phyloP scores from a whole-genome alignment of 2,797 vertebrate genomes.

The Podargus strigoides region DNA sequence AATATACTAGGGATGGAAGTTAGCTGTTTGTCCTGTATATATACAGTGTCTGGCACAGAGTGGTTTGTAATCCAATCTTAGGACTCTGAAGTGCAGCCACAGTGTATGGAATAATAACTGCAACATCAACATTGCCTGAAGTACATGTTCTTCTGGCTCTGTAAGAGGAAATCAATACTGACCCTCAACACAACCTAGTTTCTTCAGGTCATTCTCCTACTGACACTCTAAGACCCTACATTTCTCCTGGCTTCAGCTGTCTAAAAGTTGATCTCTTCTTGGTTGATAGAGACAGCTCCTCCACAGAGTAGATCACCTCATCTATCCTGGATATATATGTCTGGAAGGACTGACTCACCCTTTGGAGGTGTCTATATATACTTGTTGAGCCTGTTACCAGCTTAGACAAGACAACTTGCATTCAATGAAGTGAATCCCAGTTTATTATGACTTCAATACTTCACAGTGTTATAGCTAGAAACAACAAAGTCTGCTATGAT shows the following conservation, averaged over 20 bases:
- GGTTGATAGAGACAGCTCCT: not conserved
- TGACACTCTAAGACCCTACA: not conserved
- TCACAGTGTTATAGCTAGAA: not conserved
- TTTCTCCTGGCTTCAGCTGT: not conserved
- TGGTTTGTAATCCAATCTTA: not conserved
- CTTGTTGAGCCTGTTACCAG: not conserved
- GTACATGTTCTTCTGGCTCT: not conserved
- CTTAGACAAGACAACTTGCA: not conserved
- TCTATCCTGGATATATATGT: not conserved
- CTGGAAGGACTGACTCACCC: not conserved
- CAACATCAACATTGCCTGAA: not conserved
- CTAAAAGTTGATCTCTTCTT: not conserved
- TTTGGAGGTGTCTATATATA: not conserved
- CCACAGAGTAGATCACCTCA: not conserved
- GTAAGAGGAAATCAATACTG: not conserved
- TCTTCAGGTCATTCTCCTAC: not conserved
- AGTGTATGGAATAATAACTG: not conserved
- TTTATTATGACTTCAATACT: not conserved
- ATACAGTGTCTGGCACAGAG: not conserved
- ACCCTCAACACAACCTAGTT: not conserved
- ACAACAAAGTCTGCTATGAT: not conserved
- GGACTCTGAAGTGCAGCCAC: not conserved
- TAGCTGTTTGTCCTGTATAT: not conserved
- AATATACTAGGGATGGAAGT: not conserved
- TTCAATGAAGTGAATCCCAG: not conserved